A percentile compares a stretch with the other conserved stretches of the same genome.
Evolutionary conservation across 2,113 vertebrate genomes (phyloP).

Genomic region (Ibidorhyncha struthersii): DNA sequence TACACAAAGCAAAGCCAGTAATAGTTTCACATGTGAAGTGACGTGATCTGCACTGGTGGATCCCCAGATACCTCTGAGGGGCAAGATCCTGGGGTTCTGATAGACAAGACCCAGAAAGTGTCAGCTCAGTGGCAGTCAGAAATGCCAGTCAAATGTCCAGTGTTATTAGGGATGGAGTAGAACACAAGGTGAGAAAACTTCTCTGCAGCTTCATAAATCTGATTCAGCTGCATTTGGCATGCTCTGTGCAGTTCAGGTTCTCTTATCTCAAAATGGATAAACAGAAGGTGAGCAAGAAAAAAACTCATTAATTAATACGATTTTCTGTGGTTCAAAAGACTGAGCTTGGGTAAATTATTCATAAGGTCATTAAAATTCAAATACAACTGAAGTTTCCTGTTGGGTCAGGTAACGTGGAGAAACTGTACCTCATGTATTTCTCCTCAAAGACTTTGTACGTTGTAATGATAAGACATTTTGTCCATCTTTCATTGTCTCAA

Average conservation of each 20-base stretch:
- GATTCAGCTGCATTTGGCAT: not conserved
- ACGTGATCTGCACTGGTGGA: not conserved
- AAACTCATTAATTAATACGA: not conserved
- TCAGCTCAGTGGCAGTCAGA: not conserved
- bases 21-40: not conserved
- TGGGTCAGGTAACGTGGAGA: not conserved
- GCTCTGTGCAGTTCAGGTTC: not conserved
- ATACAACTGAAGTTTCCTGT: not conserved
- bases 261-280: not conserved
- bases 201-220: not conserved
- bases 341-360: constrained; percentile 42
- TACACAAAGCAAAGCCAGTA: not conserved
- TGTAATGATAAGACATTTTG: not conserved
- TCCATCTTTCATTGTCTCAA: not conserved
- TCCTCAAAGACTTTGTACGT: not conserved
- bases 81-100: not conserved
- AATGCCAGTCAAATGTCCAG: not conserved
- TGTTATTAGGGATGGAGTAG: not conserved
- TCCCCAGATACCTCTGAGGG: not conserved
- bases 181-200: not conserved
- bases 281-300: not conserved
- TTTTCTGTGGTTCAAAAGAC: not conserved
- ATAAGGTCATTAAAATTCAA: constrained; percentile 17
- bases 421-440: not conserved
- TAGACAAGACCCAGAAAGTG: not conserved